Base-by-base conservation (phyloP, 2,113 vertebrate species). In the Entelurus aequoreus region DNA sequence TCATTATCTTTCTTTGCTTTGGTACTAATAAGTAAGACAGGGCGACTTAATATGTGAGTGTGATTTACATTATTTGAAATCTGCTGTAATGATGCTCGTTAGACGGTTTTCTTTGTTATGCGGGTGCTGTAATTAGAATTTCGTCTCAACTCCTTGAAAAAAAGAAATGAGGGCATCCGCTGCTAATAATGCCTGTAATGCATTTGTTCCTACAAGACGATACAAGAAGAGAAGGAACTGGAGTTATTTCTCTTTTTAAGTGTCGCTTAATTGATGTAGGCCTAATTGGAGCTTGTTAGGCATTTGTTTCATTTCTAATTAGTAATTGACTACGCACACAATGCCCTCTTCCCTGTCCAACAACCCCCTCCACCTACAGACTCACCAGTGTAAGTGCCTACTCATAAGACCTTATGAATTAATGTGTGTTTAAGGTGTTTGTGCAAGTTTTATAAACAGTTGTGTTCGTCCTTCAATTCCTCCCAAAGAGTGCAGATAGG, bases 171-270 rank as follows among this genome's bases (percentile, higher is more conserved):
- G 72, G 66, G 75, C 67, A 68, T 76, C 73, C 68, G 52, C 68
- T 15, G 75, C 86, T 87, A 84, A 84, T 87, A 84, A 91, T 80
- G 81, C 74, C 84, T 84, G 88, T 82, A 85, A 85, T 88, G 81
- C 74, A 76, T 90, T 89, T 88, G 84, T 88, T 88, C 79, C 75
- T 87, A 87, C 85, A 84, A 74, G 67, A 84, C 38, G 67, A 83
- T 72, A 87, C 76, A 76, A 67, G 69, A 67, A 66, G 68, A 69
- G 58, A 70, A 75, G 68, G 64, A 77, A 71, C 66, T 62, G 9
- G 69, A 71, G 75, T 74, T 69, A 79, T 82, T 84, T 79, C 66
- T 77, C 71, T 69, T 76, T 77, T 74, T 78, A 84, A 81, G 80
- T 75, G 69, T 64, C 72, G 72, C 54, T 78, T 88, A 83, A 88